Percentiles rank a stretch among this genome's conserved stretches.
phyloP scores from a whole-genome alignment of 2,797 vertebrate species.

The Anisognathus igniventris region DNA sequence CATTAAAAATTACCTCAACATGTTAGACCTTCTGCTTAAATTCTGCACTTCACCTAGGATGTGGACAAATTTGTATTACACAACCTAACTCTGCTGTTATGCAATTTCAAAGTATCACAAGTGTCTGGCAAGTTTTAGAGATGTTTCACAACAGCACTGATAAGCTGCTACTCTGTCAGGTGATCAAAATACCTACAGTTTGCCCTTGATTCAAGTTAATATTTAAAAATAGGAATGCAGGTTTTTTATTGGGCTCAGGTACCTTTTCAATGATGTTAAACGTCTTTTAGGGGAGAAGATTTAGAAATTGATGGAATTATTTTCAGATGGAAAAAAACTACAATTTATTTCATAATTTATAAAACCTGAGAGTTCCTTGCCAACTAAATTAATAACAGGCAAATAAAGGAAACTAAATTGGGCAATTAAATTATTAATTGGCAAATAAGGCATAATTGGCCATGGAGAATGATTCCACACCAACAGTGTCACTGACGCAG shows the following conservation, averaged over 20 bases:
- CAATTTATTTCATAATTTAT: background rate
- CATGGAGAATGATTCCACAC: slow-evolving; percentile 1
- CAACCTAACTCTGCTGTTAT: background rate
- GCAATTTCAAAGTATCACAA: background rate
- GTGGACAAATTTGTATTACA: background rate
- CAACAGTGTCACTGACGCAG: background rate
- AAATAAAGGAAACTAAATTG: background rate
- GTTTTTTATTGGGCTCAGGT: background rate
- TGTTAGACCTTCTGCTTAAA: background rate
- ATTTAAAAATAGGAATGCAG: background rate
- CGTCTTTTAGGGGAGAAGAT: background rate
- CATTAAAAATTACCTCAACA: background rate
- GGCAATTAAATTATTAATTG: slow-evolving; percentile 48
- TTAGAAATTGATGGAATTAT: background rate
- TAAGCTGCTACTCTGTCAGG: background rate
- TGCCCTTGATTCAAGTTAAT: slow-evolving; percentile 50
- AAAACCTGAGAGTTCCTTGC: slow-evolving; percentile 23
- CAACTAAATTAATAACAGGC: slow-evolving; percentile 41
- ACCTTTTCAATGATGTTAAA: background rate
- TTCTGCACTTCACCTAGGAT: background rate
- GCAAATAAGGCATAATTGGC: background rate
- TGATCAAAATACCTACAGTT: slow-evolving; percentile 13
- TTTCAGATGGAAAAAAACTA: background rate
- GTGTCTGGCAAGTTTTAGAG: background rate
- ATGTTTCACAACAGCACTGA: background rate